A percentile compares a stretch with the other conserved stretches of the same genome.
These are phyloP conservation scores for Seriola rivoliana DNA, from an alignment of 2,113 vertebrate species.

Conservation along the genomic window DNA sequence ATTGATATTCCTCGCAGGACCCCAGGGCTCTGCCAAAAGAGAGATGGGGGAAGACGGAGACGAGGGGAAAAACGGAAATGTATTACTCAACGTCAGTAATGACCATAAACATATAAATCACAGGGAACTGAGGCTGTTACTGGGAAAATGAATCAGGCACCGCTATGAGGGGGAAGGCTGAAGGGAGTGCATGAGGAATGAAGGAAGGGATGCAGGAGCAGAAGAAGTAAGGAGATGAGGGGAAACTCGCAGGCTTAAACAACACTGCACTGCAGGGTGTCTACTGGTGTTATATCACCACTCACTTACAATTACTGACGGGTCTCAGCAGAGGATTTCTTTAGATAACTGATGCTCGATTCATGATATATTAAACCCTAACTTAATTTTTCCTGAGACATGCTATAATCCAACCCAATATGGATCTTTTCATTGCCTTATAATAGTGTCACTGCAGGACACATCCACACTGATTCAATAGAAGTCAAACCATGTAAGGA, in stretches of 20 bases:
- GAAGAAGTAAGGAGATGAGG: constrained; percentile 52
- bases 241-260: constrained; percentile 31
- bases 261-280: constrained; percentile 52
- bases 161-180: constrained; percentile 44
- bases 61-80: constrained; percentile 71
- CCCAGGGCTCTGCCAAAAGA: constrained; percentile 74
- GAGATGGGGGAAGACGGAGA: constrained; percentile 66
- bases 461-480: constrained; percentile 8
- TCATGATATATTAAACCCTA: constrained; percentile 11
- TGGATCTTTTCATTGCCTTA: neutral
- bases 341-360: constrained; percentile 18
- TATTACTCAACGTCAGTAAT: constrained; percentile 86
- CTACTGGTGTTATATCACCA: constrained; percentile 48
- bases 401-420: constrained; percentile 6
- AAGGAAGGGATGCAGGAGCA: constrained; percentile 41
- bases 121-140: constrained; percentile 66
- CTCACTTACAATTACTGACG: constrained; percentile 54
- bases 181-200: constrained; percentile 54
- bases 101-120: constrained; percentile 89
- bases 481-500: neutral
- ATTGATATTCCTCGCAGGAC: constrained; percentile 84
- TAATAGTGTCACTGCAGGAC: constrained; percentile 5
- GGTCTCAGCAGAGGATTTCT: constrained; percentile 23
- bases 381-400: neutral
- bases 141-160: constrained; percentile 77